Conservation (phyloP, 2,888 invertebrate genomes). For the Galeopsomyia nigrocyanea region DNA sequence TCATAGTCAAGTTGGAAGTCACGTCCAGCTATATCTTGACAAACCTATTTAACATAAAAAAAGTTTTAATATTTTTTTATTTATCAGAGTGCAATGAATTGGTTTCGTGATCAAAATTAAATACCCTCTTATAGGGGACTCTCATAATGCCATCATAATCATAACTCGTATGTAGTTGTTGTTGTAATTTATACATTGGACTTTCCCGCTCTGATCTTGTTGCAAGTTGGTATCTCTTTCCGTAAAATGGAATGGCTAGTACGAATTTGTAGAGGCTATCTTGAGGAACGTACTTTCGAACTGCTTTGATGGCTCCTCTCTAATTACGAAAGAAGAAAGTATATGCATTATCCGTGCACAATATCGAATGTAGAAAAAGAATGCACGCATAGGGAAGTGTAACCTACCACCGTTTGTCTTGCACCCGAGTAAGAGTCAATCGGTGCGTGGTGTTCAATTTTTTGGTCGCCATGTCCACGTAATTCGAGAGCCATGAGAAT, state of each 20-base stretch:
- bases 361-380: too few species aligned
- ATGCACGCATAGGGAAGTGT: too few species aligned
- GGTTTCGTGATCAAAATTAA: too few species aligned
- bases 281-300: conserved; percentile 9
- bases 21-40: conserved; percentile 71
- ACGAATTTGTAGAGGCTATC: conserved; percentile 24
- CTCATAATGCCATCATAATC: too few species aligned
- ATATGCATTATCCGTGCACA: too few species aligned
- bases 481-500: conserved; percentile 92
- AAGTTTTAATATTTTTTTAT: too few species aligned
- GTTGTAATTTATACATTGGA: conserved; percentile 14
- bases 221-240: conserved; percentile 26
- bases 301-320: conserved; percentile 21
- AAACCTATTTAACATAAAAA: conserved; percentile 17
- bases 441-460: too few species aligned
- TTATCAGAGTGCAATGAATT: background rate
- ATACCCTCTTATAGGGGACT: too few species aligned
- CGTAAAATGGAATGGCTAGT: conserved; percentile 41
- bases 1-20: conserved; percentile 71
- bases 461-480: too few species aligned
- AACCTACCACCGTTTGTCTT: too few species aligned
- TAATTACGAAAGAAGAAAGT: background rate
- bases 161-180: too few species aligned
- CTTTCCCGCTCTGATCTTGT: background rate
- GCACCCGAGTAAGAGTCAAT: too few species aligned